Evolutionary conservation across 2,113 vertebrate genomes (phyloP), one percentile per base, ranked within the genome.

Genomic region (Cebus imitator): DNA sequence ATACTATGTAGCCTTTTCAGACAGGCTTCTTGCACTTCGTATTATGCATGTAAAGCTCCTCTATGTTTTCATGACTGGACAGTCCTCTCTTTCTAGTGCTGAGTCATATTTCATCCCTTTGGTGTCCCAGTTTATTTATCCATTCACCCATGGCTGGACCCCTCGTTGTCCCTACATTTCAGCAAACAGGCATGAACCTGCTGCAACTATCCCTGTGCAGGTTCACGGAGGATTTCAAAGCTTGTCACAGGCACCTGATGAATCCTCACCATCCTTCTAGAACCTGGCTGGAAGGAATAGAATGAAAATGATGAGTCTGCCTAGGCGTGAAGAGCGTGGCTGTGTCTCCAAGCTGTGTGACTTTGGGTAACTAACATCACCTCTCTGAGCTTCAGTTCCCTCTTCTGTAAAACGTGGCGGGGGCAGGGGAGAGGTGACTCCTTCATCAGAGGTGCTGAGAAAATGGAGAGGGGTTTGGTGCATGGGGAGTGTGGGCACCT

Each of bases 301-400:
- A 2, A 32, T 10, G 37, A 43, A 16, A 20, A 45, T 10, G 40
- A 40, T 3, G 17, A 43, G 50, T 2, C 18, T 48, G 10, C 3
- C 25, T 9, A 5, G 57, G 12, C 7, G 6, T 11, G 35, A 61
- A 52, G 75, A 73, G 72, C 52, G 13, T 4, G 75, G 18, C 25
- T 37, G 6, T 10, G 68, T 18, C 45, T 58, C 25, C 32, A 6
- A 37, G 45, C 68, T 45, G 45, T 64, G 52, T 43, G 78, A 43
- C 25, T 23, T 3, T 45, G 40, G 66, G 20, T 48, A 20, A 82
- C 23, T 35, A 32, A 13, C 9, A 5, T 11, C 43, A 20, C 13
- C 25, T 82, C 86, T 89, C 85, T n/a, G 78, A 80, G 76, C 17
- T 25, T 88, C 30, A 58, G 85, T n/a, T 40, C 23, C 23, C 32